These are phyloP conservation scores for Chlamydotis undulata DNA, from an alignment of 2,113 vertebrate species.

Conservation along the genomic window DNA sequence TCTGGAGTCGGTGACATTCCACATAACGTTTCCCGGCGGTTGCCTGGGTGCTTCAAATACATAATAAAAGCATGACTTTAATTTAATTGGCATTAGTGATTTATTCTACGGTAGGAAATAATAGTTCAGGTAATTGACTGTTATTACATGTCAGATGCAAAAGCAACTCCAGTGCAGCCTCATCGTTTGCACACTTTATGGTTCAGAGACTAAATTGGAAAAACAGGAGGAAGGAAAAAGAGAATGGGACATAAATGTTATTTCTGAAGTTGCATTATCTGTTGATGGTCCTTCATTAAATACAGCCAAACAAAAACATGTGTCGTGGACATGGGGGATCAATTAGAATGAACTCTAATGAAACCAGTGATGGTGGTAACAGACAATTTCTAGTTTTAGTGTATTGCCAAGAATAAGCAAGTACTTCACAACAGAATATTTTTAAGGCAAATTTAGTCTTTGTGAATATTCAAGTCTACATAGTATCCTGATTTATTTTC, in stretches of 20 bases:
- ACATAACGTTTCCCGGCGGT: constrained; percentile 88
- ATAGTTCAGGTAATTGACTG: not conserved
- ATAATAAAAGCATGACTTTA: constrained; percentile 15
- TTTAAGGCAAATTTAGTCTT: not conserved
- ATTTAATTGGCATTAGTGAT: not conserved
- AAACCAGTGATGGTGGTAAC: not conserved
- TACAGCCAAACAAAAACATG: not conserved
- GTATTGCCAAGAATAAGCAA: not conserved
- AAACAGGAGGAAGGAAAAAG: not conserved
- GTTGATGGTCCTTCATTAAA: not conserved
- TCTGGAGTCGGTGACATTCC: constrained; percentile 89
- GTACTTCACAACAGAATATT: not conserved
- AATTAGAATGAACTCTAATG: not conserved
- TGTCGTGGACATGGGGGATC: not conserved
- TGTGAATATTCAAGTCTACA: not conserved
- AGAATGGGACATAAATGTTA: not conserved
- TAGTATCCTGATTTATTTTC: not conserved
- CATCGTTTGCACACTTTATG: not conserved
- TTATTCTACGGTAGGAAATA: constrained; percentile 17
- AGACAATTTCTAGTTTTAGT: not conserved
- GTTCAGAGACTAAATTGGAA: not conserved
- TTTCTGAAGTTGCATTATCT: not conserved
- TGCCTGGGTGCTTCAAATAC: constrained; percentile 86
- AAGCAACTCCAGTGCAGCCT: not conserved
- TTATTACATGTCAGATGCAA: not conserved